Evolutionary conservation across 2,797 vertebrate genomes (phyloP).

Genomic region (Scarus forsteni): DNA sequence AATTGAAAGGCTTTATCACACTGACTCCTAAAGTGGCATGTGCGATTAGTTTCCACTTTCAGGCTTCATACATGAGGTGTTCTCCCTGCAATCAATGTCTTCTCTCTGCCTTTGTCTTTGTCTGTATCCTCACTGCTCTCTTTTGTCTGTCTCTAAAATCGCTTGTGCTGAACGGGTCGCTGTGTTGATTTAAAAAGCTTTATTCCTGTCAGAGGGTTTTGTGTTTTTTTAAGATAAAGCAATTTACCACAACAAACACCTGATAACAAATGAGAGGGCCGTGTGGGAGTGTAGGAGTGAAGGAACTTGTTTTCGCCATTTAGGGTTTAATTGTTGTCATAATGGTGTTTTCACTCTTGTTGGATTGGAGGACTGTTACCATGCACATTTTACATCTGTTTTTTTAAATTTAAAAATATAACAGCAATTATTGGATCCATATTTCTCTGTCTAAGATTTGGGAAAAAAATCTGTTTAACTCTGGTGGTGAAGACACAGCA

Average conservation of each 20-base stretch:
- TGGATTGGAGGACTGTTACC: constrained; percentile 11
- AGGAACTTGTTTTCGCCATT: constrained; percentile 26
- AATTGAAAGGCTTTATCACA: constrained; percentile 60
- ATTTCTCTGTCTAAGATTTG: constrained; percentile 24
- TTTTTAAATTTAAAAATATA: constrained; percentile 7
- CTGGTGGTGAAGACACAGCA: too few relatives aligned
- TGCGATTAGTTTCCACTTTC: constrained; percentile 72
- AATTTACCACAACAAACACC: constrained; percentile 68
- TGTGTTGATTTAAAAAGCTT: constrained; percentile 29
- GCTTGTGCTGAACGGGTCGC: constrained; percentile 31
- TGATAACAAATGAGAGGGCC: constrained; percentile 52
- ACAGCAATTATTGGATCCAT: neutral
- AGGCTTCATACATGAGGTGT: constrained; percentile 56
- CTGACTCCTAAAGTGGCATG: constrained; percentile 53
- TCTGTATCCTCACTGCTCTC: constrained; percentile 28
- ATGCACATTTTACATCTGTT: constrained; percentile 11
- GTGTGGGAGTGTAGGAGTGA: constrained; percentile 36
- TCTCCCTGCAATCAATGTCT: constrained; percentile 70
- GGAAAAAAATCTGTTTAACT: too few relatives aligned
- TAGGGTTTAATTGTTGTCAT: constrained; percentile 48
- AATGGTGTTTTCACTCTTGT: constrained; percentile 21
- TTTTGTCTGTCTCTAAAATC: constrained; percentile 59
- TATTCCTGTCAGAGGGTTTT: constrained; percentile 18
- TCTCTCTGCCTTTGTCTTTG: constrained; percentile 29
- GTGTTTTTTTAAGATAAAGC: constrained; percentile 29